These are phyloP conservation scores for Crotalus tigris DNA, from an alignment of 2,113 vertebrate species.

Conservation along the genomic window DNA sequence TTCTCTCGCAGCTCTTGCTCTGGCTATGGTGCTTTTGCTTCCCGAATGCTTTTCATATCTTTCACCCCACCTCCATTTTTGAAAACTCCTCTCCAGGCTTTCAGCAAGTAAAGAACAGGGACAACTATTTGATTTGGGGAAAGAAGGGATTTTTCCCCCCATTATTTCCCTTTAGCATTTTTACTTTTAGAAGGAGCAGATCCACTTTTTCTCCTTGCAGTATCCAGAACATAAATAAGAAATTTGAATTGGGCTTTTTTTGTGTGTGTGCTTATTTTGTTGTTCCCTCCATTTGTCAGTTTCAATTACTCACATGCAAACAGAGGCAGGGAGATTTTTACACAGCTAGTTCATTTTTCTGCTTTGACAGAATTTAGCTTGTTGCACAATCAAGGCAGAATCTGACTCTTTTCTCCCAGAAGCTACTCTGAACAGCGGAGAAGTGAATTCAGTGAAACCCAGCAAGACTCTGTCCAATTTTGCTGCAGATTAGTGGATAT, in stretches of 20 bases:
- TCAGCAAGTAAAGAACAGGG: background rate
- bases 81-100: background rate
- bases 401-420: background rate
- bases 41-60: background rate
- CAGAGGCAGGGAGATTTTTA: background rate
- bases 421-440: background rate
- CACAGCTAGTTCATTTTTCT: background rate
- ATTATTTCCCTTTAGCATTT: background rate
- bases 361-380: background rate
- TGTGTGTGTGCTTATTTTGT: background rate
- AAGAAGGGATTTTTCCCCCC: background rate
- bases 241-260: background rate
- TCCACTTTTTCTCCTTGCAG: background rate
- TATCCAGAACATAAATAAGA: background rate
- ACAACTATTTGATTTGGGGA: background rate
- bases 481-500: background rate
- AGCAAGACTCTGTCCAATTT: background rate
- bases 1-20: background rate
- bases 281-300: background rate
- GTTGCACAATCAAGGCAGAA: background rate
- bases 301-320: background rate
- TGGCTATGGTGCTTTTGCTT: background rate
- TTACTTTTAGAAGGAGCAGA: background rate
- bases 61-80: background rate
- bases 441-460: background rate